phyloP scores from a whole-genome alignment of 2,113 vertebrate genomes.

The Oreotrochilus melanogaster region DNA sequence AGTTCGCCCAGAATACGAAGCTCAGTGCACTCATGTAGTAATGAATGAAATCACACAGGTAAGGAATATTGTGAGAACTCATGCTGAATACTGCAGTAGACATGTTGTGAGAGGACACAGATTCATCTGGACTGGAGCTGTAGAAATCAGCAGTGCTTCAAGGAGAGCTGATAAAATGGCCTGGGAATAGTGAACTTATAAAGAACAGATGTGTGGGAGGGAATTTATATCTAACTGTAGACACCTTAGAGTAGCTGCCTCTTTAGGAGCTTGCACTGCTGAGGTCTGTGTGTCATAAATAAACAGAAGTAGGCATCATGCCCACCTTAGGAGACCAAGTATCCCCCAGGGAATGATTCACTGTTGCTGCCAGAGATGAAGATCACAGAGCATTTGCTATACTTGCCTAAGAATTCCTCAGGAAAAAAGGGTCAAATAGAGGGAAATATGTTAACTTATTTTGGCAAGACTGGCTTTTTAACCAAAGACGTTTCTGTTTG shows the following conservation, averaged over 20 bases:
- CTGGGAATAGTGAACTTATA: background rate
- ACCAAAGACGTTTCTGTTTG: background rate
- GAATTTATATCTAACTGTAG: background rate
- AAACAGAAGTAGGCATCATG: background rate
- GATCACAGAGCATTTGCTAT: background rate
- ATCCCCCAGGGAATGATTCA: background rate
- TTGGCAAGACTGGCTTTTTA: background rate
- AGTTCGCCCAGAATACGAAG: conserved; percentile 90
- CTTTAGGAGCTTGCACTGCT: background rate
- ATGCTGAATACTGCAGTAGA: background rate
- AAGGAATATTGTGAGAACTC: background rate
- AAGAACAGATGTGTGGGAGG: background rate
- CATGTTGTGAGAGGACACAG: background rate
- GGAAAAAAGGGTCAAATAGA: background rate
- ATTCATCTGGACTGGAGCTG: background rate
- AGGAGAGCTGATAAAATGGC: background rate
- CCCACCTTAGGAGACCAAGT: background rate
- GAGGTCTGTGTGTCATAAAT: background rate
- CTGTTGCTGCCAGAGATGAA: background rate
- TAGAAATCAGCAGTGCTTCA: background rate
- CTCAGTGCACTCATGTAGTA: conserved; percentile 83
- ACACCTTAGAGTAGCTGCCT: background rate
- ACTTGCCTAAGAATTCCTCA: background rate
- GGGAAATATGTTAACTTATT: background rate
- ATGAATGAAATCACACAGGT: conserved; percentile 87